Conservation (phyloP, 2,113 vertebrate genomes). For the Ursus arctos region DNA sequence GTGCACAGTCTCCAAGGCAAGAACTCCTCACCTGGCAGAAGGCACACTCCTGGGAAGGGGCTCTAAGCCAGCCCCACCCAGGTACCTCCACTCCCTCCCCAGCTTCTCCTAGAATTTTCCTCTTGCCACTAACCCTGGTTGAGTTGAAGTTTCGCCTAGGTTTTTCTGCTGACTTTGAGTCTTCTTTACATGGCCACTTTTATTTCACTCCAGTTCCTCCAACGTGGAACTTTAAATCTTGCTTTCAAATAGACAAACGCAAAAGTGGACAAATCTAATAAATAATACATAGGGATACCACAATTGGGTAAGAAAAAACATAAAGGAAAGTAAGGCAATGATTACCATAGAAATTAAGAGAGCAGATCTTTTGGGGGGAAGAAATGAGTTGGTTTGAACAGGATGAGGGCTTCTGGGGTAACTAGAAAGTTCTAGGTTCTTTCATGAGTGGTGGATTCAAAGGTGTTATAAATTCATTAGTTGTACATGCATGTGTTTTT, state of each 20-base stretch:
- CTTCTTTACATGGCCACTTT: not conserved
- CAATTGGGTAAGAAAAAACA: not conserved
- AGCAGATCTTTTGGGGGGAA: not conserved
- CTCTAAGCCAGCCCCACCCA: not conserved
- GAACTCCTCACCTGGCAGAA: not conserved
- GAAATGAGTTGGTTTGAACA: not conserved
- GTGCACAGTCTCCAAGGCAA: not conserved
- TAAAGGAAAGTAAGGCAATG: not conserved
- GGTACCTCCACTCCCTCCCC: not conserved
- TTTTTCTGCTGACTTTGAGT: not conserved
- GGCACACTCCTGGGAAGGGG: not conserved
- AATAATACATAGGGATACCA: not conserved
- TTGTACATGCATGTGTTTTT: not conserved
- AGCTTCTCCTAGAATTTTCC: not conserved
- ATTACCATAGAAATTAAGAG: not conserved
- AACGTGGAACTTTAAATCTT: not conserved
- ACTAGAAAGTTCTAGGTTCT: not conserved
- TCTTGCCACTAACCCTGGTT: not conserved
- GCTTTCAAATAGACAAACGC: not conserved
- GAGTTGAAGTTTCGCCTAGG: not conserved
- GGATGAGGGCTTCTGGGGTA: not conserved
- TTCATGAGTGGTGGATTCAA: not conserved
- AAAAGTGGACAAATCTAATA: not conserved
- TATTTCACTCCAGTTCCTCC: not conserved
- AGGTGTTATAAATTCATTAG: not conserved